These are phyloP conservation scores for Eriocheir sinensis DNA, from an alignment of 1,140 invertebrate genomes.

Conservation along the genomic window DNA sequence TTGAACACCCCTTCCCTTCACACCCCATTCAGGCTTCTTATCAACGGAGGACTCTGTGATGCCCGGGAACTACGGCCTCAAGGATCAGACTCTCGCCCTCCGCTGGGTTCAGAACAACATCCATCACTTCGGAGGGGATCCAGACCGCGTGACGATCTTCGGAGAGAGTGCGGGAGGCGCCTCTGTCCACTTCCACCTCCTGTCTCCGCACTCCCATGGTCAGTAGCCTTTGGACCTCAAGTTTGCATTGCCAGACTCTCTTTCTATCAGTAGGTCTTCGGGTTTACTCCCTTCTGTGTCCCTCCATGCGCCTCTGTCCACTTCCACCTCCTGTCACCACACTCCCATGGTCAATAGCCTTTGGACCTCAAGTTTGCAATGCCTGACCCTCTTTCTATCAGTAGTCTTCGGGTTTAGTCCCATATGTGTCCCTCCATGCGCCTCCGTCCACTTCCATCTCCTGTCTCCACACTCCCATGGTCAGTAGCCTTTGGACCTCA, in stretches of 20 bases:
- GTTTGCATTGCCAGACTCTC: not conserved
- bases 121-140: conserved; percentile 52
- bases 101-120: conserved; percentile 58
- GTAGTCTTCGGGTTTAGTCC: too few species aligned
- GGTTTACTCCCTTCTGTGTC: too few species aligned
- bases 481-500: too few species aligned
- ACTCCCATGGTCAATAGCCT: too few species aligned
- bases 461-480: too few species aligned
- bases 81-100: conserved; percentile 52
- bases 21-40: conserved; percentile 36
- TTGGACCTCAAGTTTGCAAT: not conserved
- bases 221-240: not conserved
- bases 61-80: conserved; percentile 59
- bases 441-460: too few species aligned
- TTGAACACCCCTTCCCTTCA: too few species aligned
- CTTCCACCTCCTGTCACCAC: too few species aligned
- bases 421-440: too few species aligned
- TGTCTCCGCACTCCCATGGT: conserved; percentile 36
- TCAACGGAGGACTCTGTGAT: conserved; percentile 64
- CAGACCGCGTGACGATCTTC: conserved; percentile 29
- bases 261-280: too few species aligned
- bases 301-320: too few species aligned
- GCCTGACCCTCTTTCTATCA: too few species aligned
- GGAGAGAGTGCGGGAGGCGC: conserved; percentile 54
- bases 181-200: conserved; percentile 47